Conservation (phyloP, 2,888 invertebrate genomes). For the Drosophila borborema region DNA sequence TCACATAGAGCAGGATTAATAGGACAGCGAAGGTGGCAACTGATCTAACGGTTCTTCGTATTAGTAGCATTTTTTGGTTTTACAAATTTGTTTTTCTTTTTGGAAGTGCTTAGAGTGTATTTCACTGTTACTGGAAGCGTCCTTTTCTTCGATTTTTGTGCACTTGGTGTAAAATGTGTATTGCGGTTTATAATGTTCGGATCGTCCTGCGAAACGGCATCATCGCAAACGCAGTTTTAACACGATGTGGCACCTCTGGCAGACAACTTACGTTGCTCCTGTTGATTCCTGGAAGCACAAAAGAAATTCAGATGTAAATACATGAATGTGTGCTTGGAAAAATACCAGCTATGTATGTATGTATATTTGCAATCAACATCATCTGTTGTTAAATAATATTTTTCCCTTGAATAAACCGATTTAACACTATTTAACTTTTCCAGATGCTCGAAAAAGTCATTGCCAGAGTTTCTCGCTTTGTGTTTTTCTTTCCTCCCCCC, state of each 20-base stretch:
- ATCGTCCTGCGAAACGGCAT: slow-evolving; percentile 50
- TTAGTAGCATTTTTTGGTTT: slow-evolving; percentile 43
- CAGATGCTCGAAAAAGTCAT: slow-evolving; percentile 47
- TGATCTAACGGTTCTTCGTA: slow-evolving; percentile 48
- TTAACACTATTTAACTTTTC: slow-evolving; percentile 16
- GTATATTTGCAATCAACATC: background rate
- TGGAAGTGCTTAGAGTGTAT: slow-evolving; percentile 10
- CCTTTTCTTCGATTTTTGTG: slow-evolving; percentile 31
- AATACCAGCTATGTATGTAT: background rate
- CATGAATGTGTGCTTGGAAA: background rate
- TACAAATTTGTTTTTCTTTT: background rate
- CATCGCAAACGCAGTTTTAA: slow-evolving; percentile 48
- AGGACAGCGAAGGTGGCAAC: slow-evolving; percentile 60
- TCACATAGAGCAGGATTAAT: slow-evolving; percentile 75
- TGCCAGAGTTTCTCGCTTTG: slow-evolving; percentile 40
- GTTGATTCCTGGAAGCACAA: slow-evolving; percentile 2
- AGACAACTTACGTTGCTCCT: slow-evolving; percentile 22
- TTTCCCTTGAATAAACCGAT: slow-evolving; percentile 12
- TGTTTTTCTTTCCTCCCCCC: slow-evolving; percentile 19
- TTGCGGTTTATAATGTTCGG: slow-evolving; percentile 21
- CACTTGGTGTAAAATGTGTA: slow-evolving; percentile 10
- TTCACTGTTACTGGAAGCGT: slow-evolving; percentile 54
- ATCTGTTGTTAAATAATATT: slow-evolving; percentile 11
- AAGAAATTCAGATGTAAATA: background rate
- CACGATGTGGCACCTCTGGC: slow-evolving; percentile 46